Base-by-base conservation (phyloP, 2,113 vertebrate species). In the Diphyllodes magnificus region DNA sequence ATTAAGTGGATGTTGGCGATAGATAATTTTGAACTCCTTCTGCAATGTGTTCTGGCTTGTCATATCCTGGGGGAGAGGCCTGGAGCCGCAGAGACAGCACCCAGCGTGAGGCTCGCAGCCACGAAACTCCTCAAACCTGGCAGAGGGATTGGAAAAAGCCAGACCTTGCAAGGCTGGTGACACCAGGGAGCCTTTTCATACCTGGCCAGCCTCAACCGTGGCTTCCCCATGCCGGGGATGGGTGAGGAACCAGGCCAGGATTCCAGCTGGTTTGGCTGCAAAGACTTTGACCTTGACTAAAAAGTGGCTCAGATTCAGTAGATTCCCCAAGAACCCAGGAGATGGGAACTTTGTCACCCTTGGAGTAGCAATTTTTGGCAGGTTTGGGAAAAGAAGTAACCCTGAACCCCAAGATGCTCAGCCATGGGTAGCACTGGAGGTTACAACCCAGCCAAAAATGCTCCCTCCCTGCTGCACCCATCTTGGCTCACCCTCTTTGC, bases 21-120 rank as follows among this genome's bases (percentile, higher is more conserved):
- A 94, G 95, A 95, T 96, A 96, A 97, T 96, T 96, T 47, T 95
- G 85, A 96, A 88, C 66, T 95, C 95, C 65, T 85, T 59, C 86
- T 93, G 73, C 90, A 92, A 75, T 96, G 87, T 77, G 83, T 96
- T 96, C 91, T 90, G 92, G 51, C 79, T 95, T 93, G 88, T 94
- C 96, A 94, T 79, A 81, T 79, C 91, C 84, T 40, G 25, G 0
- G 66, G 88, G 84, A 94, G 84, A 94, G 82, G 88, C 66, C 83
- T 79, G 80, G 75, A 88, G 93, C 54, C 0, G 0, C 45, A 59
- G 86, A 88, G 64, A 81, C 76, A 68, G 91, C 75, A 11, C 84
- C 84, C 64, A 22, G 86, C 5, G 1, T 60, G 87, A 78, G 3
- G 80, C 80, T 91, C 16, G 0, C 31, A 66, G 91, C 17, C 81